Conservation (phyloP, 2,113 vertebrate species). For the Podarcis muralis region DNA sequence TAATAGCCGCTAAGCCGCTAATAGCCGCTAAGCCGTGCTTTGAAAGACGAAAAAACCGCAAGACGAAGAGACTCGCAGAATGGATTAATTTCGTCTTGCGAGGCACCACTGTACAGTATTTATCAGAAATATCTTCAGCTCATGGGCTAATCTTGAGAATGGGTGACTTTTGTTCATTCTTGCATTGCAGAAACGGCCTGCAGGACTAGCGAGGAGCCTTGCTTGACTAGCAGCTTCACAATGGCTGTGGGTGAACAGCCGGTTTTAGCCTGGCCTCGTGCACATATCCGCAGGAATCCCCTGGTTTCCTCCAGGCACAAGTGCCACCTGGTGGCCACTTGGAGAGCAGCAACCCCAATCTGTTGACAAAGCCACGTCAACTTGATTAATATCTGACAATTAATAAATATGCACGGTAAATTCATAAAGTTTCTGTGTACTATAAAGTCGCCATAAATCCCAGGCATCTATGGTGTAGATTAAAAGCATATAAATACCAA, state of each 20-base stretch:
- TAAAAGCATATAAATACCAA: slow-evolving; percentile 19
- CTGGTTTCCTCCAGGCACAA: not conserved
- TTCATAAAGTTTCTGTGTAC: slow-evolving; percentile 21
- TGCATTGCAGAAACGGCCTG: not conserved
- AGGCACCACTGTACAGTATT: no score
- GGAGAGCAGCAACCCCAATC: not conserved
- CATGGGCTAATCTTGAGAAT: not conserved
- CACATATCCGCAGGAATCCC: not conserved
- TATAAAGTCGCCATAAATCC: slow-evolving; percentile 34
- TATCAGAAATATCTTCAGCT: not conserved
- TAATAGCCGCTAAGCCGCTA: no score
- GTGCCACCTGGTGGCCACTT: slow-evolving; percentile 11
- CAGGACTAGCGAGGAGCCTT: not conserved
- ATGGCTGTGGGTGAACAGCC: no score
- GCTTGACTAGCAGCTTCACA: not conserved
- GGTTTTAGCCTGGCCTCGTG: no score
- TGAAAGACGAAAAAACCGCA: no score
- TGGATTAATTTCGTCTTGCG: no score
- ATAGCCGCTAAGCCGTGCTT: no score
- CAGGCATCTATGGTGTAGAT: slow-evolving; percentile 7
- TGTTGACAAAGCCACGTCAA: slow-evolving; percentile 16
- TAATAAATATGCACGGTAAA: slow-evolving; percentile 21
- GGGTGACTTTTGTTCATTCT: not conserved
- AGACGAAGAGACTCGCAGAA: no score
- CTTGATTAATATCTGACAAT: slow-evolving; percentile 19